A percentile compares a stretch with the other conserved stretches of the same genome.
phyloP scores from a whole-genome alignment of 2,113 vertebrate species.

The Gymnogyps californianus region DNA sequence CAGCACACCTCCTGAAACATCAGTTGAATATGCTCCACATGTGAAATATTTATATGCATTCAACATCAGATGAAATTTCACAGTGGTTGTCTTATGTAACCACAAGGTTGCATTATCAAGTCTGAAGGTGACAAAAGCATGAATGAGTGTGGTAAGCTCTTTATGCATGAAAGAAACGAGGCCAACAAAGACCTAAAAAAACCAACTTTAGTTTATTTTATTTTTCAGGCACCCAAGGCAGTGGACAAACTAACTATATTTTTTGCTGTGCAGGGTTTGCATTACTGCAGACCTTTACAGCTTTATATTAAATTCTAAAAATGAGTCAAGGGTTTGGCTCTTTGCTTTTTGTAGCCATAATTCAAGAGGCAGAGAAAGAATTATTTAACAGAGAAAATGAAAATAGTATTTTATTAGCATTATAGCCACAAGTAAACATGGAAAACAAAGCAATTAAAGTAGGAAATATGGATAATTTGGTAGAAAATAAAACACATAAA shows the following conservation, averaged over 20 bases:
- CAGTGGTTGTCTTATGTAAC: neutral
- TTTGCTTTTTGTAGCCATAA: neutral
- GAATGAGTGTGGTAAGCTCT: neutral
- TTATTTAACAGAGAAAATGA: neutral
- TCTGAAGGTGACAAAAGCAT: constrained; percentile 37
- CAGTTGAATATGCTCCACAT: neutral
- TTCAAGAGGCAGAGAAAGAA: constrained; percentile 3
- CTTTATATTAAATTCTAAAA: neutral
- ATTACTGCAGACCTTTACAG: neutral
- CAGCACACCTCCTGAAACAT: neutral
- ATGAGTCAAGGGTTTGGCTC: neutral
- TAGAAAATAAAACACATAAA: neutral
- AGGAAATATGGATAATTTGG: neutral
- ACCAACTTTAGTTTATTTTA: neutral
- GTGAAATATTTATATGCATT: constrained; percentile 4
- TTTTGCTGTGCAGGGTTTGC: neutral
- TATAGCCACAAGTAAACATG: neutral
- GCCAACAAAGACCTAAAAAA: neutral
- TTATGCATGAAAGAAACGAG: neutral
- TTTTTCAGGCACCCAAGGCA: neutral
- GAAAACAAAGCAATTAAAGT: neutral
- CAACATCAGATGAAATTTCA: constrained; percentile 4
- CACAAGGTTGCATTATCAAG: constrained; percentile 10
- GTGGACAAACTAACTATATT: neutral
- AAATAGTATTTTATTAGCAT: constrained; percentile 4